phyloP scores from a whole-genome alignment of 2,797 vertebrate genomes.

The Sebastes glaucus region DNA sequence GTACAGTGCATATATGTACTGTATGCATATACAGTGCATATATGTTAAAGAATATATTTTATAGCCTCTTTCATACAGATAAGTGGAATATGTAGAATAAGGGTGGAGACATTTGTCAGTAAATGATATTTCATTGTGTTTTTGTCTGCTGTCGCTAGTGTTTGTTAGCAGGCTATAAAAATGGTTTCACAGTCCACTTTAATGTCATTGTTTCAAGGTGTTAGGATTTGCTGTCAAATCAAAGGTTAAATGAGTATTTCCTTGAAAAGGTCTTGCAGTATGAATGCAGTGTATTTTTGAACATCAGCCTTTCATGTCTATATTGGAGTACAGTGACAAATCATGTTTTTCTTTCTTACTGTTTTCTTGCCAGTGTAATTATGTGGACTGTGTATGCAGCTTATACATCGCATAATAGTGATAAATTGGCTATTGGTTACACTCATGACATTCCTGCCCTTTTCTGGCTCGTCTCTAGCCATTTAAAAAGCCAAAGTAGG shows the following conservation, averaged over 20 bases:
- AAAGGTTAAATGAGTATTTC: slow-evolving; percentile 33
- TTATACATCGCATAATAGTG: slow-evolving; percentile 8
- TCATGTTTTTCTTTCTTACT: not conserved
- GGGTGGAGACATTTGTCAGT: not conserved
- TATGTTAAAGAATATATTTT: not conserved
- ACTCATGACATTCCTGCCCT: slow-evolving; percentile 12
- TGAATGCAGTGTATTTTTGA: not conserved
- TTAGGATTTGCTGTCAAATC: slow-evolving; percentile 27
- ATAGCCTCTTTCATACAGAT: not conserved
- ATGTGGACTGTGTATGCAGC: not conserved
- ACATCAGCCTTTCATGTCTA: not conserved
- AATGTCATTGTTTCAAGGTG: slow-evolving; percentile 13
- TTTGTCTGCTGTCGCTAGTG: not conserved
- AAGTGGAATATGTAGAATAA: not conserved
- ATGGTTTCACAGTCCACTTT: not conserved
- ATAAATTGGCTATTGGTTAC: slow-evolving; percentile 9
- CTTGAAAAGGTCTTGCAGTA: not conserved
- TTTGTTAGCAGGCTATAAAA: not conserved
- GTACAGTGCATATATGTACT: too few species aligned
- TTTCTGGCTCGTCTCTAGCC: not conserved
- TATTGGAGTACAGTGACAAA: not conserved
- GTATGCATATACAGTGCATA: not conserved
- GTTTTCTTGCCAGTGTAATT: slow-evolving; percentile 13
- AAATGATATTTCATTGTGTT: not conserved
- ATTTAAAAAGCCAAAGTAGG: not conserved